Evolutionary conservation across 1,140 invertebrate genomes (phyloP), one percentile per base, ranked within the genome.

Genomic region (Pectinophora gossypiella): DNA sequence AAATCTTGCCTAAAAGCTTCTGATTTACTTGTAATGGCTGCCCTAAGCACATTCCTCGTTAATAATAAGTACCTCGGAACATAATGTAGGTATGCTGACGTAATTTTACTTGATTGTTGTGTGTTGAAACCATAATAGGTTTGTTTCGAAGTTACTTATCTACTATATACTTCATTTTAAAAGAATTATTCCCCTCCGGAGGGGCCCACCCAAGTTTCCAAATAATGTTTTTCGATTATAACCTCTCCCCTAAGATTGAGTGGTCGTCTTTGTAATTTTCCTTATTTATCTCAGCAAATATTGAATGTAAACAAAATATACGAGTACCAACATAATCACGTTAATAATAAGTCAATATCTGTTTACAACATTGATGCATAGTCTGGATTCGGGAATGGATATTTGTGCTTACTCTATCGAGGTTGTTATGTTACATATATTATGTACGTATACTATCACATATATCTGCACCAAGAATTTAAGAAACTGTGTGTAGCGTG

Each of bases 191-290:
- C 9, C 27, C 27, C 27, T 32, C 9, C 9, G n/a, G 27, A 32
- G 27, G 27, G 27, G 47, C 9, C 16, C 36, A 13, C 18, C 40
- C 23, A 46, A 19, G 36, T 57, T 59, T 54, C 49, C 44, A 59
- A 61, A 58, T 51, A 56, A 42, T 48, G 12, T 49, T 48, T 63
- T 69, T 56, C 58, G 57, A 62, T 69, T 59, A 51, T 38, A 43
- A 51, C 19, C 32, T 36, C 54, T 21, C 48, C 54, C 45, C 47
- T 50, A 44, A 51, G 38, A 46, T 52, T 22, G 44, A 36, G 32
- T 46, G 20, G 42, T 40, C 22, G 53, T 56, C 42, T 40, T 22
- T 21, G 47, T 42, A 54, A 55, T 56, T 59, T 58, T 62, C 54
- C 43, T 60, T 47, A 44, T 59, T 56, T 60, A 46, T 53, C 40